phyloP scores from a whole-genome alignment of 2,797 vertebrate species.

The Dendrocincla tyrannina region DNA sequence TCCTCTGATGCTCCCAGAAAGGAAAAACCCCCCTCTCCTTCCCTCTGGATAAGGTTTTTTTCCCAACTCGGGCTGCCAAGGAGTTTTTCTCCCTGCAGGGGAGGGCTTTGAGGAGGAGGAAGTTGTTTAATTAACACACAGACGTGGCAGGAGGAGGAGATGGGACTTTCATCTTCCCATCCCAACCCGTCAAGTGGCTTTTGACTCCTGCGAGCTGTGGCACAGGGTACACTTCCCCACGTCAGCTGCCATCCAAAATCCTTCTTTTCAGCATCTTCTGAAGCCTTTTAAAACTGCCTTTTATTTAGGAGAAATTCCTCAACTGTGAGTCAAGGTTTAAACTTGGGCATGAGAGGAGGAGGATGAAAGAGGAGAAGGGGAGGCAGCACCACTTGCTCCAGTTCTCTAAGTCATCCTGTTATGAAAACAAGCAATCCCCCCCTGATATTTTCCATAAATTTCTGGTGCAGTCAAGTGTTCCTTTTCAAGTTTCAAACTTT shows the following conservation, averaged over 20 bases:
- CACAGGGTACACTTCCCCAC: neutral
- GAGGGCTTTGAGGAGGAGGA: neutral
- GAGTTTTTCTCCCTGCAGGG: neutral
- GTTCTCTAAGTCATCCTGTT: neutral
- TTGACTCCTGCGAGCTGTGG: neutral
- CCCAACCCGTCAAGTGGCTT: neutral
- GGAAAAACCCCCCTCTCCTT: neutral
- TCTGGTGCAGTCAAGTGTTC: neutral
- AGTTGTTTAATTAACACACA: neutral
- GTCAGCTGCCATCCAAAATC: neutral
- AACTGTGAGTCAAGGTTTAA: neutral
- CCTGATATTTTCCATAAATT: neutral
- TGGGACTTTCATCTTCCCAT: neutral
- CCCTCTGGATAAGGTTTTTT: neutral
- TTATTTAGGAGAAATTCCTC: neutral
- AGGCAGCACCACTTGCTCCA: neutral
- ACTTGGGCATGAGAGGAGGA: neutral
- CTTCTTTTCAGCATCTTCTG: neutral
- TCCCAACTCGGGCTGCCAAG: neutral
- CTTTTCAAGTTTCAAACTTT: neutral
- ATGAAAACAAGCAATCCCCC: neutral
- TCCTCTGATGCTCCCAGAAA: neutral
- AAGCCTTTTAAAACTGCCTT: neutral
- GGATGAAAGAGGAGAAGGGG: neutral
- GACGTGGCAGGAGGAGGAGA: neutral